Evolutionary conservation across 2,797 vertebrate genomes (phyloP), one percentile per base, ranked within the genome.

Genomic region (Sphaeramia orbicularis): DNA sequence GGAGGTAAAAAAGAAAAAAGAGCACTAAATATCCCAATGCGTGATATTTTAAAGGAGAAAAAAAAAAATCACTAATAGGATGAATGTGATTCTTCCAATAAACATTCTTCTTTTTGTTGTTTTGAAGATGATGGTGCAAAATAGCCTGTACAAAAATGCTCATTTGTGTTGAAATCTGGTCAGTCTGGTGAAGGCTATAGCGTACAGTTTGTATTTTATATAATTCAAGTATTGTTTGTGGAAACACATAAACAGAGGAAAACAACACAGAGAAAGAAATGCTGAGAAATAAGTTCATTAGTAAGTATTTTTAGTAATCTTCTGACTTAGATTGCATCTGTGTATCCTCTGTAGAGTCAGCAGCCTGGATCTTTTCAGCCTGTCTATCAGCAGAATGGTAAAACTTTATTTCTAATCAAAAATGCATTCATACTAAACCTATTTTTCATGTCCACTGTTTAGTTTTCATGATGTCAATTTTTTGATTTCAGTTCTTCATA

Each of bases 301-400:
- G n/a, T 2, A 19, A 35, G 32, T 27, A 21, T 2, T 4, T 32
- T 42, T 14, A 43, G 44, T 8, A n/a, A 4, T 13, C 41, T 35
- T 51, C 27, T 54, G 32, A 74, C 5, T 30, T 21, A 35, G 21
- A 44, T 69, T 15, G 49, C 10, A 53, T 65, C 10, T 83, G 15
- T 84, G 35, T 69, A 5, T 79, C 42, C 21, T 59, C 41, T 72
- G 7, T 65, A 93, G 93, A 86, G 56, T 84, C 89, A 91, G 13
- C 94, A 94, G 64, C 87, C 92, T 55, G 95, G 95, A 27, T 86
- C 86, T 51, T 89, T 92, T 16, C 95, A 96, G 54, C 95, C 95
- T 0, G 94, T 99, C 42, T 99, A 99, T 87, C 97, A 99, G 83
- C 97, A 99, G 83, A 99, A 99, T 0, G 98, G 97, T 99, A 93